A percentile compares a stretch with the other conserved stretches of the same genome.
Evolutionary conservation across 2,113 vertebrate species (phyloP).

Genomic region (Tychaedon coryphoeus): DNA sequence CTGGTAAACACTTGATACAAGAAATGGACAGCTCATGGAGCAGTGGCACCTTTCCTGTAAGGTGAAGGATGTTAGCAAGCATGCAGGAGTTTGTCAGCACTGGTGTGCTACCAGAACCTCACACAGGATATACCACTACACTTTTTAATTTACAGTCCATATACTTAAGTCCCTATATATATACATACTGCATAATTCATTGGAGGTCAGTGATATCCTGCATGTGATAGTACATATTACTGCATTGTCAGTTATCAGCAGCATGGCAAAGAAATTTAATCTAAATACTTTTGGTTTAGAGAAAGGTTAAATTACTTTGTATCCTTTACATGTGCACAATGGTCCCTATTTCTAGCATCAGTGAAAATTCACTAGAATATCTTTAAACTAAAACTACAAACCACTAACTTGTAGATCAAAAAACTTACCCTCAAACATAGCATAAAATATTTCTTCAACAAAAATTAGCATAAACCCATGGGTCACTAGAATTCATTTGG

Average conservation of each 20-base stretch:
- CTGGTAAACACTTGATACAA: not conserved
- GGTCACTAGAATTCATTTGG: not conserved
- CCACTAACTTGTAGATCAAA: not conserved
- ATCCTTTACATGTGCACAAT: not conserved
- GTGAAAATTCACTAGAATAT: not conserved
- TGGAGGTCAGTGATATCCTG: not conserved
- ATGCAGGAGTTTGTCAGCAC: not conserved
- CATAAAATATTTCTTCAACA: not conserved
- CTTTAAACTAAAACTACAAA: not conserved
- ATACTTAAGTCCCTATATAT: not conserved
- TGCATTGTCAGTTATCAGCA: not conserved
- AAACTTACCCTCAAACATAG: not conserved
- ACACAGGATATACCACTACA: not conserved
- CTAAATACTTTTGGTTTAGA: not conserved
- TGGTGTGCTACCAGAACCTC: not conserved
- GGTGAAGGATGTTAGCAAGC: not conserved
- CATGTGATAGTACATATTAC: not conserved
- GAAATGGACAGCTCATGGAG: not conserved
- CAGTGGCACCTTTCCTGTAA: not conserved
- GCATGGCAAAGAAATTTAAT: not conserved
- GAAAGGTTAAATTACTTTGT: not conserved
- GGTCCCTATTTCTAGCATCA: not conserved
- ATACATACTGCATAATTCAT: not conserved
- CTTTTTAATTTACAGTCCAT: not conserved
- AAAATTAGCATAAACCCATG: not conserved